Base-by-base conservation (phyloP, 2,113 vertebrate species). In the Triplophysa dalaica region DNA sequence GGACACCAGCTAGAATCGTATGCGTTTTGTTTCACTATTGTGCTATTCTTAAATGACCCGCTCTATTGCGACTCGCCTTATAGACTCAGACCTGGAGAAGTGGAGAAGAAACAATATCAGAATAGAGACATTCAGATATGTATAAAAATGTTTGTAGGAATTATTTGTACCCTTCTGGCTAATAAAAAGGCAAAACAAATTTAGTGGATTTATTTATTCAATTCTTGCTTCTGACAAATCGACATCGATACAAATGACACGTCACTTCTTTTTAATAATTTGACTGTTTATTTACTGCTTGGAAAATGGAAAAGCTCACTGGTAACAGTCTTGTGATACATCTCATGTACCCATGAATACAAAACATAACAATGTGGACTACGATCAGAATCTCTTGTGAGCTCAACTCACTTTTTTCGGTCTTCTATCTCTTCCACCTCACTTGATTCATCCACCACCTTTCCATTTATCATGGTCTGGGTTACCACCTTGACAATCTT, bases 401-500 rank as follows among this genome's bases (percentile, higher is more conserved):
- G 68, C n/a, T 24, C 4, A 24, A 70, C 70, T 93, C 83, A 93
- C 88, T 93, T 93, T 56, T 93, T 92, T 38, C 79, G 85, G 43
- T 94, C 92, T 26, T 93, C 92, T 1, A 93, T 91, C 85, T 93
- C 89, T 84, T 93, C 92, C 81, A 93, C 90, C 82, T 93, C 92
- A 2, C 93, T 94, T 78, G 90, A 92, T 87, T 94, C 93, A 5
- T 93, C 87, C 19, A 94, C 91, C 82, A 94, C 91, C 78, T 93
- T 93, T 8, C 93, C 93, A 3, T 94, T 92, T 60, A 94, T 82
- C 92, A 94, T 91, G 11, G 93, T 94, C 89, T 94, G 93, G 29
- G 93, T 94, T 63, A 94, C 92, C 0, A 94, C 92, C 86, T 93
- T 94, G 6, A 94, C 93, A 33, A 94, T 94, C 89, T 93, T 94